Evolutionary conservation across 2,113 vertebrate species (phyloP), one percentile per base, ranked within the genome.

Genomic region (Osmerus mordax): DNA sequence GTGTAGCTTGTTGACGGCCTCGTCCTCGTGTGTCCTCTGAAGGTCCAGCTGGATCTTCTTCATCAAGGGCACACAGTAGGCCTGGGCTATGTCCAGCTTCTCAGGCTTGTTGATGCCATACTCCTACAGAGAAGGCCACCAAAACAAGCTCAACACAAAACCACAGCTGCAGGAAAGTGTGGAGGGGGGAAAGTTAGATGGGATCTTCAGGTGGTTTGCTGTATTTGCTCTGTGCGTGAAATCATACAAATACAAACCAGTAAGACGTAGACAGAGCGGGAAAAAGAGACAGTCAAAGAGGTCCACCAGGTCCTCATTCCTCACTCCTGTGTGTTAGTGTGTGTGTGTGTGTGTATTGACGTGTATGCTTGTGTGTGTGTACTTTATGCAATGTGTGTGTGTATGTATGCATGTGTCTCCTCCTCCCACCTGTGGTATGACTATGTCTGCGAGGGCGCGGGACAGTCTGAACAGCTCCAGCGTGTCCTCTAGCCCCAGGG

Each of bases 1-100:
- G 82, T 99, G 97, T 15, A 99, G 93, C 80, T 99, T 99, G 93
- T 99, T 99, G 74, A 99, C 97, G 29, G 97, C 95, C 81, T 99
- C 97, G 29, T 99, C 97, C 84, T 99, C 97, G 4, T 99, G 97
- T 18, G 97, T 99, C 90, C 97, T 95, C 86, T 99, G 97, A 63
- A 99, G 89, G 84, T 99, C 97, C 87, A 98, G 87, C 76, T 96
- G 95, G 86, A 99, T 99, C 84, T 99, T 99, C 87, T 94, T 94
- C 88, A 98, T 92, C 72, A 99, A 91, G 25, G 97, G 97, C 75
- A 98, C 95, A 79, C 97, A 99, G 90, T 97, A 99, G 67, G 96
- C 96, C 81, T 96, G 92, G 8, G 96, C 96, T 55, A 99, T 99
- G 86, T 99, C 97, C 86, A 99, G 89, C 78, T 99, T 99, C 88